Evolutionary conservation across 2,888 invertebrate genomes (phyloP).

Genomic region (Lasioglossum figueresi): DNA sequence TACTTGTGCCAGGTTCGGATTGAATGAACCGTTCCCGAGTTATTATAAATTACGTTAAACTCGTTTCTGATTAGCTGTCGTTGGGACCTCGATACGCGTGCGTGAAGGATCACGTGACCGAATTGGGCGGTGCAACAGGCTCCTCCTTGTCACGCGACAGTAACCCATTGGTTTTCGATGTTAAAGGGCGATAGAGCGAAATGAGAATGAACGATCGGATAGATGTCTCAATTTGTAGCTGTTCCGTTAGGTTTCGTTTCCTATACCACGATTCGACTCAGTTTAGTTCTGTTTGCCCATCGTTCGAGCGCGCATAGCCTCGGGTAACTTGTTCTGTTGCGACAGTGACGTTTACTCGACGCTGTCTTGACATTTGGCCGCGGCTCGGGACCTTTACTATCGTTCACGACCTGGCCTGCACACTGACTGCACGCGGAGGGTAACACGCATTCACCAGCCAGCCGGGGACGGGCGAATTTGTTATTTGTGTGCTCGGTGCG

Average conservation of each 20-base stretch:
- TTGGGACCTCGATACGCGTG: not conserved
- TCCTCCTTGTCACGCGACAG: not conserved
- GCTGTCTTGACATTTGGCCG: constrained; percentile 64
- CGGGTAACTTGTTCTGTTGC: constrained; percentile 22
- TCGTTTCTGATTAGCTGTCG: too few relatives aligned
- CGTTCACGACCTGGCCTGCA: constrained; percentile 37
- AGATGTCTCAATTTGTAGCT: not conserved
- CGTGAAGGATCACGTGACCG: not conserved
- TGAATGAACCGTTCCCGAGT: too few relatives aligned
- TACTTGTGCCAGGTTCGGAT: not conserved
- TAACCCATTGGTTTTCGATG: not conserved
- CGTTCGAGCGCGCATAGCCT: not conserved
- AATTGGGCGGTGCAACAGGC: too few relatives aligned
- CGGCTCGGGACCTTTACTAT: constrained; percentile 56
- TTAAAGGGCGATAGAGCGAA: not conserved
- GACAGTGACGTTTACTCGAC: constrained; percentile 54
- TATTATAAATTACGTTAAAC: too few relatives aligned
- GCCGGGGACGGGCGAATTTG: constrained; percentile 11
- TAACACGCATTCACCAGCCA: constrained; percentile 39
- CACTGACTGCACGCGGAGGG: constrained; percentile 20
- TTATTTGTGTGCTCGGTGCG: not conserved
- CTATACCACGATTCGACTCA: not conserved
- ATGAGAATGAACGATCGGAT: not conserved
- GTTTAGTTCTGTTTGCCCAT: not conserved
- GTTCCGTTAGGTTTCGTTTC: not conserved